Conservation (phyloP, 92 coral and sea anemone species). For the Paragorgia papillata region DNA sequence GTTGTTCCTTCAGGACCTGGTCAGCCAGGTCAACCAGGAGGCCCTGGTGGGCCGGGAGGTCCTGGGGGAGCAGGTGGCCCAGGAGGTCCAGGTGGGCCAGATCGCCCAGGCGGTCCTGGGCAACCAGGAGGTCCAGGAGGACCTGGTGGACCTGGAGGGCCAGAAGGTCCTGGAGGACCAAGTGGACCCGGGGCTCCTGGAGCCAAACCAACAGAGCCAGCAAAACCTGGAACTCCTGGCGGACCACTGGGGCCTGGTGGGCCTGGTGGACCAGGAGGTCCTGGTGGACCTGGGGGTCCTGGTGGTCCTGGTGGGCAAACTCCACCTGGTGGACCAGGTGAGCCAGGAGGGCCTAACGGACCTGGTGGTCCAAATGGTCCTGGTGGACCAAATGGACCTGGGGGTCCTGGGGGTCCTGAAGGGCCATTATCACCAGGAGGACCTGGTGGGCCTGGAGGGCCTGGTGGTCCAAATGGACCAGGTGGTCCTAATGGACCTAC, state of each 20-base stretch:
- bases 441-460: slow-evolving; percentile 54
- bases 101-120: slow-evolving; percentile 46
- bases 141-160: slow-evolving; percentile 73
- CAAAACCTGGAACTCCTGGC: slow-evolving; percentile 78
- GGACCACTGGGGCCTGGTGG: slow-evolving; percentile 80
- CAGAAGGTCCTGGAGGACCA: slow-evolving; percentile 51
- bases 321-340: slow-evolving; percentile 67
- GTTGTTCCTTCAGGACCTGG: slow-evolving; percentile 78
- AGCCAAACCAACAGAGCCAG: slow-evolving; percentile 75
- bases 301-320: slow-evolving; percentile 49
- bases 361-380: slow-evolving; percentile 72
- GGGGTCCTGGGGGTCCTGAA: slow-evolving; percentile 50
- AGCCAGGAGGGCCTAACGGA: slow-evolving; percentile 48
- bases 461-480: slow-evolving; percentile 62
- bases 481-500: slow-evolving; percentile 59
- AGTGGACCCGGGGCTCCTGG: slow-evolving; percentile 70
- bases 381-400: slow-evolving; percentile 58
- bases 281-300: slow-evolving; percentile 29
- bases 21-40: slow-evolving; percentile 55
- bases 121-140: slow-evolving; percentile 66
- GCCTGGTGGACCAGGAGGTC: slow-evolving; percentile 65
- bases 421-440: slow-evolving; percentile 58
- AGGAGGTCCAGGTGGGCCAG: slow-evolving; percentile 53
- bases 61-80: slow-evolving; percentile 60
- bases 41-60: slow-evolving; percentile 55